phyloP scores from a whole-genome alignment of 2,888 invertebrate species.

The Linnaemya vulpina region DNA sequence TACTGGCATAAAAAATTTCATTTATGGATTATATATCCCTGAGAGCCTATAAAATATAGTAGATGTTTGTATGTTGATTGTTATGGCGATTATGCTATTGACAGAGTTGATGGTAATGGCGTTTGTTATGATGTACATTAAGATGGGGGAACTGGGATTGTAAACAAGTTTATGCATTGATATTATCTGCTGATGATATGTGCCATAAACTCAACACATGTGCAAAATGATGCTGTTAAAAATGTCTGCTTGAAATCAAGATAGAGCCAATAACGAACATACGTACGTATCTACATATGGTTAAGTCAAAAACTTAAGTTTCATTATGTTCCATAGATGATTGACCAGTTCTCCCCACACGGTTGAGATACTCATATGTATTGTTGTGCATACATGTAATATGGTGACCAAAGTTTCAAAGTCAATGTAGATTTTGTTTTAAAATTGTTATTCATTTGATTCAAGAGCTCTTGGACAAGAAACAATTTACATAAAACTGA shows the following conservation, averaged over 20 bases:
- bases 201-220: slow-evolving; percentile 44
- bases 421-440: no score
- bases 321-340: slow-evolving; percentile 1
- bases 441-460: no score
- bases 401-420: background rate
- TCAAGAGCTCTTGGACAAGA: background rate
- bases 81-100: slow-evolving; percentile 29
- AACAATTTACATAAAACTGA: slow-evolving; percentile 18
- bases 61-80: slow-evolving; percentile 9
- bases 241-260: slow-evolving; percentile 2
- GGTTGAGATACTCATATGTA: background rate
- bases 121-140: slow-evolving; percentile 50
- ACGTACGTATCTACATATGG: background rate
- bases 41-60: slow-evolving; percentile 58
- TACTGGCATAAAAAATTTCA: slow-evolving; percentile 54
- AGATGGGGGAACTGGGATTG: slow-evolving; percentile 28
- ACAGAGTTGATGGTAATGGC: slow-evolving; percentile 56
- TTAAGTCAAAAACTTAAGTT: background rate
- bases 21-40: slow-evolving; percentile 58
- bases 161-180: slow-evolving; percentile 36
- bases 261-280: slow-evolving; percentile 28
- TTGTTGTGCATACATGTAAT: slow-evolving; percentile 2
- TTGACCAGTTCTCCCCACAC: slow-evolving; percentile 19
- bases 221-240: slow-evolving; percentile 1
- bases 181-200: slow-evolving; percentile 40